Base-by-base conservation (phyloP, 2,113 vertebrate species). In the Poecilia latipinna region DNA sequence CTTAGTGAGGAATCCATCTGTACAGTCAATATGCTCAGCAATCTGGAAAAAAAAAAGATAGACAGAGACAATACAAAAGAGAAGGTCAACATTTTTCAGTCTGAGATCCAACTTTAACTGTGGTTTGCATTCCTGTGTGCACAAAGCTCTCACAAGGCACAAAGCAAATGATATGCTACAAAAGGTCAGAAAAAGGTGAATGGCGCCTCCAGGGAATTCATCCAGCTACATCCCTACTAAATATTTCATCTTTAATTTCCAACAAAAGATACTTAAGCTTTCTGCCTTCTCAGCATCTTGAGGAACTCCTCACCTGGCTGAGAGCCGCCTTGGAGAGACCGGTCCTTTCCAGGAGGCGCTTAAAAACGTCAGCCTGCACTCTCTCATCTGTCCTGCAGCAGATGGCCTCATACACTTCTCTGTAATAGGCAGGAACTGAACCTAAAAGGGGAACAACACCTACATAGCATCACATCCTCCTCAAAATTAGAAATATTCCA, bases 361-460 rank as follows among this genome's bases (percentile, higher is more conserved):
- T 93, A 73, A 95, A 95, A 29, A 95, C 95, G 68, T 92, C 90
- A 19, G 89, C 75, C 42, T 91, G 92, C 68, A 95, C 94, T 80
- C 91, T 86, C 75, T 94, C 94, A 79, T 95, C 93, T 12, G 84
- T 93, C 83, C 92, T 93, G 85, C 89, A 90, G 71, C 92, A 54
- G 65, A 95, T 51, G 68, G 94, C 94, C 35, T 95, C 94, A 61
- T 94, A 87, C 3, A 95, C 94, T 75, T 95, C 94, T 70, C 93
- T 94, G 88, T 95, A 95, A 87, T 95, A 95, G 22, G 93, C 86
- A 82, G 94, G 94, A 70, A 95, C 95, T 33, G 94, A 94, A 78
- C 94, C 95, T 95, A 82, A 69, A 75, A 82, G 82, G 71, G 86
- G 72, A 83, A 84, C 65, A 86, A 57, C 63, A 83, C 63, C 88